These are phyloP conservation scores for Abrostola tripartita DNA, from an alignment of 2,888 invertebrate genomes.

Conservation along the genomic window DNA sequence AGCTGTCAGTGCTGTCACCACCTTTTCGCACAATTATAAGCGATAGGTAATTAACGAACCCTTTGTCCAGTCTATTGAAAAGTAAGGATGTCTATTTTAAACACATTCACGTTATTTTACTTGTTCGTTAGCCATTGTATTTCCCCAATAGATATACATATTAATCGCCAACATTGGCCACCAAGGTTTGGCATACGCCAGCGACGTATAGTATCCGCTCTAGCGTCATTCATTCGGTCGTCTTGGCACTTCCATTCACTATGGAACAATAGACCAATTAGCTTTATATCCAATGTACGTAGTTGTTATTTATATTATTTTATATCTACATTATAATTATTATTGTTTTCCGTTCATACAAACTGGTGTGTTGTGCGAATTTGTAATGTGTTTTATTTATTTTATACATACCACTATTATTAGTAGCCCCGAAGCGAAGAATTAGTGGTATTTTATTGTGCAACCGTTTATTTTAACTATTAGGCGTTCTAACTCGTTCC, in stretches of 20 bases:
- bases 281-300: constrained; percentile 67
- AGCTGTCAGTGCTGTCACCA: too few species aligned
- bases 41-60: too few species aligned
- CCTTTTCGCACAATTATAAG: too few species aligned
- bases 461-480: too few species aligned
- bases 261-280: constrained; percentile 73
- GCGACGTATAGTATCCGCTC: constrained; percentile 28
- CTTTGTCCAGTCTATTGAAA: too few species aligned
- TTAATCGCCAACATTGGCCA: constrained; percentile 2
- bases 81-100: too few species aligned
- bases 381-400: constrained; percentile 28
- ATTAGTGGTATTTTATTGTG: too few species aligned
- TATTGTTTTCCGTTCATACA: constrained; percentile 45
- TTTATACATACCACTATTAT: constrained; percentile 15
- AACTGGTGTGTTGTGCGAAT: constrained; percentile 23
- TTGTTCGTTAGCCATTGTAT: background rate
- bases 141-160: background rate
- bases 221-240: constrained; percentile 51
- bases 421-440: background rate
- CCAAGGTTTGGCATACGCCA: constrained; percentile 8
- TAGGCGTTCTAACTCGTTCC: too few species aligned
- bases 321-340: constrained; percentile 49
- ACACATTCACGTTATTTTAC: too few species aligned
- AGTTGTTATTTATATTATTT: constrained; percentile 67
- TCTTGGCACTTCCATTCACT: constrained; percentile 43